Conservation (phyloP, 2,113 vertebrate species). For the Saguinus imperator region DNA sequence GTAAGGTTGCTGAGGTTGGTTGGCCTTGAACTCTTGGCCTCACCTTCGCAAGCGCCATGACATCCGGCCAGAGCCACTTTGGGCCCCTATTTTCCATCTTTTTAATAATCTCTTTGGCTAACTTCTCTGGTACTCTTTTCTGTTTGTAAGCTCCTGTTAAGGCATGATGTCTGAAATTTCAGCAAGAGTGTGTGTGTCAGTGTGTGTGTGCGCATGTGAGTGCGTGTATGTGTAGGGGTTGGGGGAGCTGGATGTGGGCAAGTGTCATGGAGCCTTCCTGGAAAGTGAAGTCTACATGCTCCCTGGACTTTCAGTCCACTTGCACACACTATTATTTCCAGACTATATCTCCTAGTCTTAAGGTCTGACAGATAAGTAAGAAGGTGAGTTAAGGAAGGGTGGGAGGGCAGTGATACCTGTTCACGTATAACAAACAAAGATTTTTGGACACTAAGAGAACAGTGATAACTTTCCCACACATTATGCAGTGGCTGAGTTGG, state of each 20-base stretch:
- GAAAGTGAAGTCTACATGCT: not conserved
- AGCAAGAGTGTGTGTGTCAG: not conserved
- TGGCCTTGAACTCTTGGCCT: too few relatives aligned
- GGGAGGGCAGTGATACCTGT: not conserved
- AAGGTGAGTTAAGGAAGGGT: not conserved
- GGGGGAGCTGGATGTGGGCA: not conserved
- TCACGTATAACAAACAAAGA: not conserved
- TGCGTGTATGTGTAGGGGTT: rapidly evolving
- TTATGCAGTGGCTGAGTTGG: not conserved
- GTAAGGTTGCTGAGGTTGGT: too few relatives aligned
- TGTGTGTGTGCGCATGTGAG: not conserved
- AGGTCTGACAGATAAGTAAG: not conserved
- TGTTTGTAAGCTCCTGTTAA: slow-evolving; percentile 44
- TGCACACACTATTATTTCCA: not conserved
- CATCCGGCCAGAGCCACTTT: too few relatives aligned
- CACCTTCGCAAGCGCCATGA: too few relatives aligned
- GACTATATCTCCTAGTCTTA: not conserved
- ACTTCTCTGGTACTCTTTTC: slow-evolving; percentile 16
- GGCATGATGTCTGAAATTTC: not conserved
- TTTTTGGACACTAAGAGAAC: not conserved
- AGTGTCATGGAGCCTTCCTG: not conserved
- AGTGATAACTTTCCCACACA: not conserved
- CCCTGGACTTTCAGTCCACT: not conserved
- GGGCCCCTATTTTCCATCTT: slow-evolving; percentile 43
- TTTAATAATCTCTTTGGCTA: slow-evolving; percentile 24